A percentile compares a stretch with the other conserved stretches of the same genome.
Conservation (phyloP, 2,797 vertebrate species). For the Mormyrus hasselquistii region DNA sequence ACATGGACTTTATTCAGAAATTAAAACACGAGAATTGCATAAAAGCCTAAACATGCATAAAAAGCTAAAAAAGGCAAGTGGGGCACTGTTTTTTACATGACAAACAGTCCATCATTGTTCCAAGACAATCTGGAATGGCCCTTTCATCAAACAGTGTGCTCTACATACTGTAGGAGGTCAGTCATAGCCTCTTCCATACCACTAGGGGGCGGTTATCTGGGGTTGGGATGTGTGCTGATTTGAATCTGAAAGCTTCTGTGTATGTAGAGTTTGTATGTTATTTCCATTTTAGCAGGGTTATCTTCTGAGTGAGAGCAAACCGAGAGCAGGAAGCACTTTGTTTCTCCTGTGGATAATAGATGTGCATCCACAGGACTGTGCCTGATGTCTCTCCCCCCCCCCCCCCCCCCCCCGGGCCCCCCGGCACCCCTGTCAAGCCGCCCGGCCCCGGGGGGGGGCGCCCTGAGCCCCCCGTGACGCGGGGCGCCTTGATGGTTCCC, state of each 20-base stretch:
- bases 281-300: neutral
- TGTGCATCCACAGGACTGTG: neutral
- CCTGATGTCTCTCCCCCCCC: neutral
- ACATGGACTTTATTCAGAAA: neutral
- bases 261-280: neutral
- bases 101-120: neutral
- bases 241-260: neutral
- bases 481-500: too few relatives aligned
- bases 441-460: too few relatives aligned
- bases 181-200: neutral
- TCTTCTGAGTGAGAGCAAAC: neutral
- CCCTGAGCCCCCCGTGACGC: too few relatives aligned
- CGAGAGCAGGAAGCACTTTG: neutral
- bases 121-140: neutral
- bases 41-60: neutral
- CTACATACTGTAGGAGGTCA: neutral
- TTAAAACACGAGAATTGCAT: neutral
- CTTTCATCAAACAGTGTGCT: neutral
- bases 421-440: too few relatives aligned
- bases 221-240: neutral
- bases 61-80: neutral
- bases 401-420: neutral
- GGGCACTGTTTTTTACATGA: neutral
- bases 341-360: neutral
- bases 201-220: neutral